Percentiles rank a stretch among this genome's conserved stretches.
These are phyloP conservation scores for Trilocha varians DNA, from an alignment of 2,888 invertebrate species.

Conservation along the genomic window DNA sequence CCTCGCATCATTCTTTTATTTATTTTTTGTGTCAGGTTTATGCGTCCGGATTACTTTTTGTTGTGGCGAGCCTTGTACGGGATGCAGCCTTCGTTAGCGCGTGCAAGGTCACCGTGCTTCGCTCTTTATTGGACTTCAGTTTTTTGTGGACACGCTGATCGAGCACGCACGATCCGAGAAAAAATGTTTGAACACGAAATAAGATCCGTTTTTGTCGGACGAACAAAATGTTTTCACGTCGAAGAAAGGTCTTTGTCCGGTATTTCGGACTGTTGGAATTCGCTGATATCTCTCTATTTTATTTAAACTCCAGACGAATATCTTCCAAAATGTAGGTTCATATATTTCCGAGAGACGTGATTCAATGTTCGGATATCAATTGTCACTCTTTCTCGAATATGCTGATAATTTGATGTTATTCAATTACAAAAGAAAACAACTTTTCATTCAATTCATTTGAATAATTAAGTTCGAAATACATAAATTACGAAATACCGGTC, in stretches of 20 bases:
- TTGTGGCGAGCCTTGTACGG: constrained; percentile 47
- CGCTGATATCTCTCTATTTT: too few relatives aligned
- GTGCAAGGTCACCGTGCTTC: constrained; percentile 57
- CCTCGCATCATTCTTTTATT: constrained; percentile 43
- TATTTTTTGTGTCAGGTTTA: constrained; percentile 65
- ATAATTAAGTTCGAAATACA: too few relatives aligned
- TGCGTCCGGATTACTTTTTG: constrained; percentile 47
- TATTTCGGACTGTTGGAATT: too few relatives aligned
- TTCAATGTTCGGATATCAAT: too few relatives aligned
- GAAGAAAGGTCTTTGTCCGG: too few relatives aligned
- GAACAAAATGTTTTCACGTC: not conserved
- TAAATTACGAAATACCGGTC: not conserved
- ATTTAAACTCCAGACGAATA: too few relatives aligned
- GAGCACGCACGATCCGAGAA: constrained; percentile 11
- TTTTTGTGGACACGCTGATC: constrained; percentile 17
- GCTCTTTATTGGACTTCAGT: constrained; percentile 29
- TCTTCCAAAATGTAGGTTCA: too few relatives aligned
- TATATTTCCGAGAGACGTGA: too few relatives aligned
- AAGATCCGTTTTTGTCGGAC: constrained; percentile 4
- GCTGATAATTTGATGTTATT: too few relatives aligned
- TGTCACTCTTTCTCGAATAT: too few relatives aligned
- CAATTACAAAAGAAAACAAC: too few relatives aligned
- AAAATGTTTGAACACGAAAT: constrained; percentile 5
- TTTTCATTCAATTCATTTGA: too few relatives aligned
- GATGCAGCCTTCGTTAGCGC: constrained; percentile 64